Conservation (phyloP, 2,888 invertebrate species). For the Plebejus argus region DNA sequence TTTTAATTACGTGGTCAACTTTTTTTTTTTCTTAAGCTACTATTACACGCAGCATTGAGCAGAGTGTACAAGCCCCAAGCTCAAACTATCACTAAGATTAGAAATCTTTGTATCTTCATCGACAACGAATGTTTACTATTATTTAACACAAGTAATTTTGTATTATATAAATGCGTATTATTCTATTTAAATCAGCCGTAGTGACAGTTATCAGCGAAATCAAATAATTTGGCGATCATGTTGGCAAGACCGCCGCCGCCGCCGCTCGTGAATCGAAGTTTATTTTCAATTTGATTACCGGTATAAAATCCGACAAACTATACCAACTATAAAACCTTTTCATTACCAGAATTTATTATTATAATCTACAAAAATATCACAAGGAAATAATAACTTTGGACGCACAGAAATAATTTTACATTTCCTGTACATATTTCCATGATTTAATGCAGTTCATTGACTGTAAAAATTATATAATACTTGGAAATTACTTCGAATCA, state of each 20-base stretch:
- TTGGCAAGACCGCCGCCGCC: constrained; percentile 64
- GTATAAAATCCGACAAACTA: constrained; percentile 34
- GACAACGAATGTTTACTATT: background rate
- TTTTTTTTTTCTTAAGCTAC: background rate
- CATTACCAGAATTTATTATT: constrained; percentile 9
- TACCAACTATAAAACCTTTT: constrained; percentile 12
- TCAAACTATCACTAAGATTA: background rate
- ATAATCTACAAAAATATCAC: background rate
- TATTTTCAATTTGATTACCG: constrained; percentile 39
- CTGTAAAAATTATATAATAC: background rate
- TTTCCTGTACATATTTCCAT: background rate
- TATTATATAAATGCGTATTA: background rate
- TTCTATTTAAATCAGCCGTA: constrained; percentile 3
- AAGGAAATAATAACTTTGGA: constrained; percentile 5
- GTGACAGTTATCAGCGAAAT: constrained; percentile 20
- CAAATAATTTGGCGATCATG: constrained; percentile 52
- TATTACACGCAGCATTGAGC: background rate
- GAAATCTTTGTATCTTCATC: no score
- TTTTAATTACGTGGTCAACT: background rate
- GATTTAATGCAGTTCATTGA: constrained; percentile 20
- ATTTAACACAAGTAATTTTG: background rate
- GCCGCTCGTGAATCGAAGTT: constrained; percentile 50
- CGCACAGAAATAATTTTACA: background rate
- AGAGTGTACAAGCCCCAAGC: background rate
- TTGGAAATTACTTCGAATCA: background rate